Evolutionary conservation across 2,113 vertebrate species (phyloP), one percentile per base, ranked within the genome.

Genomic region (Xiphophorus maculatus): DNA sequence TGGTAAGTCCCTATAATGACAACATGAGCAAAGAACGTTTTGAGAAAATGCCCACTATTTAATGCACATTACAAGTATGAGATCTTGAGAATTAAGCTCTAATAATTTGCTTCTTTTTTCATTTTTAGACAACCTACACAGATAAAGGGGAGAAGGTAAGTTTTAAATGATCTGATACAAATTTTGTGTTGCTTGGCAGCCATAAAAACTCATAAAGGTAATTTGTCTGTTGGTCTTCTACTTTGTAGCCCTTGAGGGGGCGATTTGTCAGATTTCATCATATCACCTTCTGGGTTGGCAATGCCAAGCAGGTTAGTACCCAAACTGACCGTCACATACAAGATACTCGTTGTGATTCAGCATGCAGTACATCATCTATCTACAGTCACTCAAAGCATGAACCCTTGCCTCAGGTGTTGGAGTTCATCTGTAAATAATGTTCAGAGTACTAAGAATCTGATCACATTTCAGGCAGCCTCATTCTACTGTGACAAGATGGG

Each of bases 111-210:
- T 1, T 73, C 6, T 65, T 76, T 63, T 42, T 71, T 40, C 78
- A 69, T 83, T 7, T 92, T 79, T 78, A 96, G 95, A 96, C 95
- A 1, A 91, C 89, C 86, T 96, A 96, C 91, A 95, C 94, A 73
- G 95, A 96, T 80, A 96, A 96, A 94, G 95, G 95, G 19, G 94
- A 95, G 86, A 96, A 96, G 94, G 95, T 96, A 89, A 90, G 85
- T 62, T 63, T 8, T 27, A 64, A 58, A 8, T 25, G 17, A 27
- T 27, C 33, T 61, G 9, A 58, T 10, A 8, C n/a, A 10, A 25
- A 10, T 58, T 25, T n/a, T 58, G 51, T 58, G 51, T 29, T 51
- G 29, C 10, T 35, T 81, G 7, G 48, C 22, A 40, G 15, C 28
- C 33, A 29, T 67, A 42, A 22, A 29, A 54, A 12, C 66, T 10